phyloP scores from a whole-genome alignment of 2,888 invertebrate genomes.

The Leptopilina drosophilae region DNA sequence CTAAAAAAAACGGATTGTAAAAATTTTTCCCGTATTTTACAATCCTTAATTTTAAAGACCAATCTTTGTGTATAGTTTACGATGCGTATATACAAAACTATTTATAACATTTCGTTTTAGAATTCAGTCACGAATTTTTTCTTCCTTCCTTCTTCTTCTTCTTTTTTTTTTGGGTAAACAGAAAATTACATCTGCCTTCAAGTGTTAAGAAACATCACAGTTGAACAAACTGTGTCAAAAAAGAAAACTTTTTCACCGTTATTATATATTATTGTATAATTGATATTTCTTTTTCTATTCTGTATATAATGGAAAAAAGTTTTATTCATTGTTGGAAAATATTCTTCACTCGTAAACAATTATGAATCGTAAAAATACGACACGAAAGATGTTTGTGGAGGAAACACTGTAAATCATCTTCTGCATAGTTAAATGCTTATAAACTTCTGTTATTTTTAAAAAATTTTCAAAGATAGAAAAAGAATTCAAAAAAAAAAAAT shows the following conservation, averaged over 20 bases:
- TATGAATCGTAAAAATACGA: neutral
- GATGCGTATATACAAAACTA: too few species aligned
- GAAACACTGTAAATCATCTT: neutral
- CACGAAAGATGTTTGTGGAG: neutral
- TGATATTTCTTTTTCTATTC: neutral
- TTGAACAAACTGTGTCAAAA: slow-evolving; percentile 12
- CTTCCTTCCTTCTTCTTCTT: neutral
- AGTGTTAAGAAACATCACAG: neutral
- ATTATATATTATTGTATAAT: neutral
- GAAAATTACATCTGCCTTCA: slow-evolving; percentile 4
- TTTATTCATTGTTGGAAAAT: neutral
- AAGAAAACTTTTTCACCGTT: slow-evolving; percentile 3
- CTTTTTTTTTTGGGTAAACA: neutral
- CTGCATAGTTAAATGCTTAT: neutral
- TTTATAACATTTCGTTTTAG: neutral
- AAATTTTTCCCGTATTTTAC: too few species aligned
- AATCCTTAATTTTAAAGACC: too few species aligned
- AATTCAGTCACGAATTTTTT: too few species aligned
- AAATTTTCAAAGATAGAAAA: too few species aligned
- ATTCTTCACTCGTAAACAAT: slow-evolving; percentile 4
- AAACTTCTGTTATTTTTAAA: neutral
- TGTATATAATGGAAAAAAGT: neutral
- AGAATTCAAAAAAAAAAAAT: too few species aligned
- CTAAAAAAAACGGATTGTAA: too few species aligned
- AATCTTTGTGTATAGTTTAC: too few species aligned